Evolutionary conservation across 2,888 invertebrate species (phyloP).

Genomic region (Eulithis prunata): DNA sequence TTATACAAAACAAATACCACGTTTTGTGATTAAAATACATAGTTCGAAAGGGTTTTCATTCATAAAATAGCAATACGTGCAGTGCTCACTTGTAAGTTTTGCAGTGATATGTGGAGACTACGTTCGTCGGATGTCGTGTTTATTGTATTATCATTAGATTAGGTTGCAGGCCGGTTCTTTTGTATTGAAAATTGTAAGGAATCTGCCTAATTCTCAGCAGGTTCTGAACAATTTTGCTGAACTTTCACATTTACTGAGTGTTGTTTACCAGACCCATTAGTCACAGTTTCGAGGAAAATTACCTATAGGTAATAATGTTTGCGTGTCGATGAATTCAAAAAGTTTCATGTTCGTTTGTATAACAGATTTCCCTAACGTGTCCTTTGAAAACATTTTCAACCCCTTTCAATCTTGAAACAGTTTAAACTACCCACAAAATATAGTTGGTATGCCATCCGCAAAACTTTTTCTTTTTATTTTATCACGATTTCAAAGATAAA

Average conservation of each 20-base stretch:
- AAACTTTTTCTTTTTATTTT: neutral
- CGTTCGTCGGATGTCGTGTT: slow-evolving; percentile 61
- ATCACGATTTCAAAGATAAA: no score
- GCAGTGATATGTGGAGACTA: slow-evolving; percentile 75
- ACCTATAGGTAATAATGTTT: slow-evolving; percentile 10
- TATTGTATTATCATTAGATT: slow-evolving; percentile 51
- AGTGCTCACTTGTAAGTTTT: slow-evolving; percentile 63
- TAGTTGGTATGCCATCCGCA: neutral
- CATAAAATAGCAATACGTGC: slow-evolving; percentile 36
- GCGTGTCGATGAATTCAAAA: slow-evolving; percentile 21
- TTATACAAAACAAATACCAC: slow-evolving; percentile 31
- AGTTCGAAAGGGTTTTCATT: slow-evolving; percentile 43
- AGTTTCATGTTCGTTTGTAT: slow-evolving; percentile 1
- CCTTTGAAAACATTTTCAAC: neutral
- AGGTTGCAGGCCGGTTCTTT: slow-evolving; percentile 36
- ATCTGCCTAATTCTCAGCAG: slow-evolving; percentile 21
- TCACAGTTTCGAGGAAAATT: slow-evolving; percentile 39
- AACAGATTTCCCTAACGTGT: neutral
- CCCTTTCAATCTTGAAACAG: neutral
- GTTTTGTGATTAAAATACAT: slow-evolving; percentile 31
- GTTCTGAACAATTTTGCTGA: slow-evolving; percentile 25
- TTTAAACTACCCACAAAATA: slow-evolving; percentile 1
- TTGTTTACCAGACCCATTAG: slow-evolving; percentile 32
- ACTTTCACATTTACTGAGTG: slow-evolving; percentile 38
- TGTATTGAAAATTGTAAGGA: slow-evolving; percentile 27